These are phyloP conservation scores for Agrilus mali DNA, from an alignment of 2,888 invertebrate species.

Conservation along the genomic window DNA sequence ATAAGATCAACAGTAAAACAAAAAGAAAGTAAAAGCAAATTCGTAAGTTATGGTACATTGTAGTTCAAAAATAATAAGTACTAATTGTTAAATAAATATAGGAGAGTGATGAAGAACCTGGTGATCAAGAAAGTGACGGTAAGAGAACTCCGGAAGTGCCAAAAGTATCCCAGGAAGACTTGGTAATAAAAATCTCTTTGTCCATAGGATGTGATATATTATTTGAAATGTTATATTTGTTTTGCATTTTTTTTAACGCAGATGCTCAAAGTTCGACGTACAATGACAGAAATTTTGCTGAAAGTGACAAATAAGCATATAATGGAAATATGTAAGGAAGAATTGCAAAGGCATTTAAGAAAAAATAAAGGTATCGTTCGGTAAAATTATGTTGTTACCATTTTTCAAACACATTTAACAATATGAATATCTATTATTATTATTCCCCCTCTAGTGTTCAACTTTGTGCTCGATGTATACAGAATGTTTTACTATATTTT, in stretches of 20 bases:
- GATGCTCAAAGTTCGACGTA: slow-evolving; percentile 80
- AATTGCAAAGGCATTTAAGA: slow-evolving; percentile 60
- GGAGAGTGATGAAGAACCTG: slow-evolving; percentile 35
- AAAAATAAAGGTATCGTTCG: slow-evolving; percentile 61
- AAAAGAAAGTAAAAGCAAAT: slow-evolving; percentile 45
- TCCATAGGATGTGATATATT: background rate
- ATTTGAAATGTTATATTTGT: background rate
- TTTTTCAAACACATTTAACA: too few species aligned
- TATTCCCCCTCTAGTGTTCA: too few species aligned
- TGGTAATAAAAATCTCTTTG: slow-evolving; percentile 34
- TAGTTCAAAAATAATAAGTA: too few species aligned
- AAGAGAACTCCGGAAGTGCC: slow-evolving; percentile 18
- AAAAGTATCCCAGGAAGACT: slow-evolving; percentile 36
- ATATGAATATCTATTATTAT: too few species aligned
- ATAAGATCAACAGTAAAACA: slow-evolving; percentile 30
- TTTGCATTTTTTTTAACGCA: slow-evolving; percentile 27
- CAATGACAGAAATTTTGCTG: slow-evolving; percentile 85
- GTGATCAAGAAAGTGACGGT: slow-evolving; percentile 37
- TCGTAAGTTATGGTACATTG: slow-evolving; percentile 34
- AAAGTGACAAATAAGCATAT: slow-evolving; percentile 91
- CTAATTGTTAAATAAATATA: slow-evolving; percentile 10
- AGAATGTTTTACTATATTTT: too few species aligned
- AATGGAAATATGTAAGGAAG: slow-evolving; percentile 70
- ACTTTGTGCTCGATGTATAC: too few species aligned
- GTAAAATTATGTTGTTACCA: slow-evolving; percentile 9